Evolutionary conservation across 2,888 invertebrate genomes (phyloP).

Genomic region (Apantesis nais): DNA sequence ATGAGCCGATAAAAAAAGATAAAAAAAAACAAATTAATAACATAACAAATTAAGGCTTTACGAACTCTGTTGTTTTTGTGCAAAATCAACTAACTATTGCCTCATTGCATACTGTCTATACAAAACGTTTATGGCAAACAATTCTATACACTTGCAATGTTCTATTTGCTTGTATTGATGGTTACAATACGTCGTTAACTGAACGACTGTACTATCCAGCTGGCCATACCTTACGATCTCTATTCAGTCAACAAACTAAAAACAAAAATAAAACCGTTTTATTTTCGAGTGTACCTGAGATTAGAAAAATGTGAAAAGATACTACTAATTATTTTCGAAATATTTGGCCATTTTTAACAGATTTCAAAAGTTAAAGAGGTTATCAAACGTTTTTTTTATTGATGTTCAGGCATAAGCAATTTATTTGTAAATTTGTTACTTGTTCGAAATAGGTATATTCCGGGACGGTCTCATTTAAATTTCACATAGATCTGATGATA

Average conservation of each 20-base stretch:
- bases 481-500: no score
- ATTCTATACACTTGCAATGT: constrained; percentile 14
- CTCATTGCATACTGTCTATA: neutral
- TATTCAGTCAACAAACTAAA: constrained; percentile 21
- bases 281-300: constrained; percentile 5
- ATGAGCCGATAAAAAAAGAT: no score
- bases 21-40: no score
- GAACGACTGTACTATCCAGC: constrained; percentile 12
- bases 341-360: neutral
- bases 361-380: no score
- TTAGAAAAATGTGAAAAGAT: neutral
- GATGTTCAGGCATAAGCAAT: no score
- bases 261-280: constrained; percentile 19
- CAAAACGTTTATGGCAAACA: neutral
- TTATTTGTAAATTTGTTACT: no score
- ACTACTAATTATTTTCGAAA: constrained; percentile 1
- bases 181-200: constrained; percentile 13
- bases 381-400: no score
- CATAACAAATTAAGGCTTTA: neutral
- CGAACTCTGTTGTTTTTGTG: neutral
- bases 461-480: no score
- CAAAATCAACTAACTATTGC: neutral
- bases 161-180: constrained; percentile 19
- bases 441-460: no score
- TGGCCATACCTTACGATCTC: constrained; percentile 17